phyloP scores from a whole-genome alignment of 2,797 vertebrate species.

The Gobio occitaniae region DNA sequence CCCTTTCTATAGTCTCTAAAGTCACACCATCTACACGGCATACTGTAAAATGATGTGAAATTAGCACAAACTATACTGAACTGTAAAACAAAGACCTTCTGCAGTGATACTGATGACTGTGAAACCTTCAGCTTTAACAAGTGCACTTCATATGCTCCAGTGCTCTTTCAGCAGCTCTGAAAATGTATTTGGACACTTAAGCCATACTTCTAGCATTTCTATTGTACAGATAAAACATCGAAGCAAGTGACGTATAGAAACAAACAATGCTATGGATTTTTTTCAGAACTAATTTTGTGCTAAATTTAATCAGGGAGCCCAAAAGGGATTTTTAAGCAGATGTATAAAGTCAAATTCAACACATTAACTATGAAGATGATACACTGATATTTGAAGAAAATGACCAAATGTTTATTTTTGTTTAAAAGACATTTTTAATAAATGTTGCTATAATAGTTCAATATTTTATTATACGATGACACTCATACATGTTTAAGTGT shows the following conservation, averaged over 20 bases:
- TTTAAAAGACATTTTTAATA: neutral
- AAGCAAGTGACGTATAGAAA: neutral
- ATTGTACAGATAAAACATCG: neutral
- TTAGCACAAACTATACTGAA: neutral
- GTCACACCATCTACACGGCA: constrained; percentile 5
- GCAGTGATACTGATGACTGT: neutral
- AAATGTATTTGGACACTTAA: neutral
- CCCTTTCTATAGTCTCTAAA: neutral
- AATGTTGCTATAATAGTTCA: neutral
- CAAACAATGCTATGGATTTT: neutral
- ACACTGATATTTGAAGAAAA: neutral
- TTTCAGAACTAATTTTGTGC: neutral
- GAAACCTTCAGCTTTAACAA: neutral
- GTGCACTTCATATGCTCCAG: neutral
- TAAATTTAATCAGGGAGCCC: neutral
- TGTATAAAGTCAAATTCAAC: neutral
- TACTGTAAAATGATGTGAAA: neutral
- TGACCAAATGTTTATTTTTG: neutral
- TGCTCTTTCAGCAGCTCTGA: constrained; percentile 1
- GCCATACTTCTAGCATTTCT: neutral
- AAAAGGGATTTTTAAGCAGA: neutral
- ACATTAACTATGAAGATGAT: neutral
- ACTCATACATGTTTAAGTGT: constrained; percentile 5
- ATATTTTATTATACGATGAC: neutral
- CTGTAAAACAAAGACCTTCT: constrained; percentile 8